phyloP scores from a whole-genome alignment of 2,797 vertebrate genomes.

The Graptemys geographica region DNA sequence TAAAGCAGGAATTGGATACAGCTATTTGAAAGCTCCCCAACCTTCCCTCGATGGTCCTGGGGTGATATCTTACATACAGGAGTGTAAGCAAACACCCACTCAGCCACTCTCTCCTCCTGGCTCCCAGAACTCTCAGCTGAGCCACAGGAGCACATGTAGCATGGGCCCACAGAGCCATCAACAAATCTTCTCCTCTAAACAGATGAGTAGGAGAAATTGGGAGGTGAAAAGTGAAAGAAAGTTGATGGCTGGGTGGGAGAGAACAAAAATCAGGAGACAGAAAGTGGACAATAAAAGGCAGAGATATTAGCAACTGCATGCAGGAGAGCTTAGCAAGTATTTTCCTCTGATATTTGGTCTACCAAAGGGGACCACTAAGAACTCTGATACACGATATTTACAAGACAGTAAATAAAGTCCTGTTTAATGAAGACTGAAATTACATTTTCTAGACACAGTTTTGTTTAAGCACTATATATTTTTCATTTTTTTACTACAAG shows the following conservation, averaged over 20 bases:
- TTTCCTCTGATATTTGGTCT: neutral
- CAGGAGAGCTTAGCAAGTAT: neutral
- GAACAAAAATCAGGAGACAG: neutral
- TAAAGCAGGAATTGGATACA: neutral
- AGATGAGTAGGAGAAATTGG: neutral
- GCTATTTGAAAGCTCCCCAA: neutral
- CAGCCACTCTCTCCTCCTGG: neutral
- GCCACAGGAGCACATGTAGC: fast-evolving
- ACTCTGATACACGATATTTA: neutral
- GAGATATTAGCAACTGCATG: neutral
- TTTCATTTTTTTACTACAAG: neutral
- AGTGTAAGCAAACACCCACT: neutral
- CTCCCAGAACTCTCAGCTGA: neutral
- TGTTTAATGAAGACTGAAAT: neutral
- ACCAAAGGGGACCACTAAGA: neutral
- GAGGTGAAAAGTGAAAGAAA: neutral
- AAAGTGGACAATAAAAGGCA: neutral
- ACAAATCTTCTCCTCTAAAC: neutral
- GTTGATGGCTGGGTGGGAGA: neutral
- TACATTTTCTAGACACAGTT: neutral
- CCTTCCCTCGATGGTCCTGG: neutral
- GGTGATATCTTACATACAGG: neutral
- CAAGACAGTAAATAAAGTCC: neutral
- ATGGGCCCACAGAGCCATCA: neutral
- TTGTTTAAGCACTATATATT: neutral